A percentile compares a stretch with the other conserved stretches of the same genome.
Evolutionary conservation across 2,888 invertebrate genomes (phyloP).

Genomic region (Gari tellinella): DNA sequence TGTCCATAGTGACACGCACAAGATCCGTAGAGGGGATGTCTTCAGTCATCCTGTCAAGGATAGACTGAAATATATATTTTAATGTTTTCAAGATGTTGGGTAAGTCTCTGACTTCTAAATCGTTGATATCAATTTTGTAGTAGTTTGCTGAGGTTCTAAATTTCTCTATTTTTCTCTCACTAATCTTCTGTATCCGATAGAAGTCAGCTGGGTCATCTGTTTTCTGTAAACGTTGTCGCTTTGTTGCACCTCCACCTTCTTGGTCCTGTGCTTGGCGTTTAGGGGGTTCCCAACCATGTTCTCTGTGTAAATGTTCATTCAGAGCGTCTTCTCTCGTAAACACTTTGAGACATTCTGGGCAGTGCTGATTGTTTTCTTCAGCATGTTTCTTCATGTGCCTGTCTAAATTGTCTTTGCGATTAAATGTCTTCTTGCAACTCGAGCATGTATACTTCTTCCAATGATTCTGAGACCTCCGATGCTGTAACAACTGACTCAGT

Average conservation of each 20-base stretch:
- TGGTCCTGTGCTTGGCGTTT: constrained; percentile 8
- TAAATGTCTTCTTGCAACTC: no score
- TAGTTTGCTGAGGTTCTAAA: constrained; percentile 24
- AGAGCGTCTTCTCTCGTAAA: constrained; percentile 23
- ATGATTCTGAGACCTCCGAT: constrained; percentile 23
- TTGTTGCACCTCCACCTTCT: constrained; percentile 18
- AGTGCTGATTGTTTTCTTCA: constrained; percentile 18
- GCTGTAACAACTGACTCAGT: no score
- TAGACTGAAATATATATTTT: constrained; percentile 24
- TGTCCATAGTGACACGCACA: constrained; percentile 38
- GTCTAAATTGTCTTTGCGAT: no score
- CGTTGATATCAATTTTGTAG: constrained; percentile 30
- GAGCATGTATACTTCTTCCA: no score
- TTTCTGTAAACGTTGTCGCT: constrained; percentile 7
- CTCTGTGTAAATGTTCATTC: constrained; percentile 13
- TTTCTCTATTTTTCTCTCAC: constrained; percentile 29
- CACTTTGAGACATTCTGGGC: no score
- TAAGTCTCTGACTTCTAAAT: constrained; percentile 9
- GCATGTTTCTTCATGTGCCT: constrained; percentile 23
- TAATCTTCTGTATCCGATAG: constrained; percentile 19
- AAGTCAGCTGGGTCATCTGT: constrained; percentile 23
- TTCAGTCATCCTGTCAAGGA: constrained; percentile 23
- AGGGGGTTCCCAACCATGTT: constrained; percentile 19
- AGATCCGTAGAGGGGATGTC: constrained; percentile 26
- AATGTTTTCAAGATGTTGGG: constrained; percentile 26